Percentiles rank a stretch among this genome's conserved stretches.
Evolutionary conservation across 2,888 invertebrate genomes (phyloP).

Genomic region (Sphecodes monilicornis): DNA sequence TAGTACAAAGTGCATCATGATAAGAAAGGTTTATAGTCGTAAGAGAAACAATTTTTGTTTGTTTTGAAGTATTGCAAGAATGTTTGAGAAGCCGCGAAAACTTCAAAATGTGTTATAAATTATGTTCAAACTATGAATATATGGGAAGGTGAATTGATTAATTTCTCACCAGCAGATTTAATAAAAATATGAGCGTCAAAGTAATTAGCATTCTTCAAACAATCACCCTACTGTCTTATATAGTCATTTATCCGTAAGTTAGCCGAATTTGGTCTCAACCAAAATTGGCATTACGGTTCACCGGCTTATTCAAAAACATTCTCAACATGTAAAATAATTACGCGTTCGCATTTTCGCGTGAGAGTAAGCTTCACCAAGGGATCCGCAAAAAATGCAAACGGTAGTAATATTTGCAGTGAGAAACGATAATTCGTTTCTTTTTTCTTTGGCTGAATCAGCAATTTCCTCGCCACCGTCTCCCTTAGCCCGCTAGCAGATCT

Average conservation of each 20-base stretch:
- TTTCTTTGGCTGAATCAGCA: conserved; percentile 13
- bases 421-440: conserved; percentile 67
- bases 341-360: background rate
- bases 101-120: too few relatives aligned
- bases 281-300: background rate
- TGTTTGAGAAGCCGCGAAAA: too few relatives aligned
- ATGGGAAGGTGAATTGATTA: background rate
- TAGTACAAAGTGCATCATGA: too few relatives aligned
- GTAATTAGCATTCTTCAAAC: too few relatives aligned
- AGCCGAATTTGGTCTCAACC: background rate
- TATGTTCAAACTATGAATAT: background rate
- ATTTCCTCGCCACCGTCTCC: conserved; percentile 22
- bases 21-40: too few relatives aligned
- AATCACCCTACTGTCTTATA: too few relatives aligned
- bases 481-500: conserved; percentile 22
- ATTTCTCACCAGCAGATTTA: background rate
- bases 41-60: too few relatives aligned
- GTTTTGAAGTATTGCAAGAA: too few relatives aligned
- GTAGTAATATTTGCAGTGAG: conserved; percentile 74
- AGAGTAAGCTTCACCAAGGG: conserved; percentile 60
- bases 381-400: conserved; percentile 77
- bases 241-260: too few relatives aligned
- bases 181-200: background rate
- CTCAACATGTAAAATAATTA: background rate
- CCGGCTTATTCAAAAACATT: background rate